phyloP scores from a whole-genome alignment of 1,140 invertebrate species.

The Ridgeia piscesae region DNA sequence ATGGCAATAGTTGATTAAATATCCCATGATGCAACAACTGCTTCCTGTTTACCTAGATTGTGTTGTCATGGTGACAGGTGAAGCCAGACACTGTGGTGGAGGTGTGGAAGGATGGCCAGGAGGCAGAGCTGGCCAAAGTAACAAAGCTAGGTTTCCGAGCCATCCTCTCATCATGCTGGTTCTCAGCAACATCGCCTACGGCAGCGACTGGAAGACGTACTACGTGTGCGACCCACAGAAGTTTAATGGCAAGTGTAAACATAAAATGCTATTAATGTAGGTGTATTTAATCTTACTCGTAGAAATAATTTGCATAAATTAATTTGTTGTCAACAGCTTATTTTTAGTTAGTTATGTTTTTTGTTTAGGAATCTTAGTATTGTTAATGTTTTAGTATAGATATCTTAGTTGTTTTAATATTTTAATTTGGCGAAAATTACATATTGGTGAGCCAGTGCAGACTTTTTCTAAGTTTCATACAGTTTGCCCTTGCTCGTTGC shows the following conservation, averaged over 20 bases:
- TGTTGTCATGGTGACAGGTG: conserved; percentile 34
- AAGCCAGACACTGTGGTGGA: conserved; percentile 59
- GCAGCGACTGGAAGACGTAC: conserved; percentile 76
- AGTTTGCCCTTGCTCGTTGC: background rate
- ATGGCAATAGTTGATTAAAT: too few relatives aligned
- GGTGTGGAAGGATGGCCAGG: conserved; percentile 57
- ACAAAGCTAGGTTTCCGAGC: conserved; percentile 65
- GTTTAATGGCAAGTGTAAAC: conserved; percentile 11
- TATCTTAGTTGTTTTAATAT: too few relatives aligned
- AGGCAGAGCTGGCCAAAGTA: conserved; percentile 58
- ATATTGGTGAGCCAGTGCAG: too few relatives aligned
- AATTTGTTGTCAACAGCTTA: too few relatives aligned
- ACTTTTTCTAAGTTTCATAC: background rate
- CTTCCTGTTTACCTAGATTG: background rate
- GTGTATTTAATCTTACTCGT: too few relatives aligned
- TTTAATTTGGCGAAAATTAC: too few relatives aligned
- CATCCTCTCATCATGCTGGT: conserved; percentile 81
- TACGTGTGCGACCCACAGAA: conserved; percentile 69
- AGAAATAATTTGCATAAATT: too few relatives aligned
- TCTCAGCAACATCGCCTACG: conserved; percentile 72
- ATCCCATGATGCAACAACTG: too few relatives aligned
- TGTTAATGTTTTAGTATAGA: too few relatives aligned
- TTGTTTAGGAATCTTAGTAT: too few relatives aligned
- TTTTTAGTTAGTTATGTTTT: too few relatives aligned
- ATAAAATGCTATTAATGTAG: background rate